These are phyloP conservation scores for Neoseiulus cucumeris DNA, from an alignment of 1,140 invertebrate species.

Conservation along the genomic window DNA sequence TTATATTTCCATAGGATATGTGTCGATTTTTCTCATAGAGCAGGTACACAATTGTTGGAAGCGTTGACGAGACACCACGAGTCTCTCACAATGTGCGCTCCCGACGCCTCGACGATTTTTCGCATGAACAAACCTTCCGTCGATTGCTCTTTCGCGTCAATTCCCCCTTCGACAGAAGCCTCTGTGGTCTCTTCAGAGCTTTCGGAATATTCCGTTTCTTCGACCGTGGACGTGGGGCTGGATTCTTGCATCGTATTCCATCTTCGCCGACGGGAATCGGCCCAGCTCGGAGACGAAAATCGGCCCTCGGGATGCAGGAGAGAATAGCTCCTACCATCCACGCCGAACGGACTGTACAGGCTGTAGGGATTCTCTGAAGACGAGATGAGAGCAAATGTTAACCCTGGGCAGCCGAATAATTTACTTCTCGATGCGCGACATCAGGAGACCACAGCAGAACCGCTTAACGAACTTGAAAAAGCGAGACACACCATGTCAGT, in stretches of 20 bases:
- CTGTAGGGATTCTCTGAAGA: no score
- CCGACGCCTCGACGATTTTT: not conserved
- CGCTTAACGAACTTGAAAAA: no score
- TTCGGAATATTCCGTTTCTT: not conserved
- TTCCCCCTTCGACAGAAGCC: not conserved
- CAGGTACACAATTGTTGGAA: not conserved
- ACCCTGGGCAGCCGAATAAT: no score
- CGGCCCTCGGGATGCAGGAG: no score
- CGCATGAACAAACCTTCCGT: not conserved
- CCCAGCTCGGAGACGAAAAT: no score
- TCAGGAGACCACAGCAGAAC: no score
- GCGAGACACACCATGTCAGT: no score
- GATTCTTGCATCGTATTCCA: not conserved
- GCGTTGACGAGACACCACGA: not conserved
- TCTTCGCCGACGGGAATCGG: not conserved
- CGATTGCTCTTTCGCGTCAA: not conserved
- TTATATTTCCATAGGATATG: no score
- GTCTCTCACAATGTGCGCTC: not conserved
- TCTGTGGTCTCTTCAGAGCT: not conserved
- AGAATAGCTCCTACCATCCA: no score
- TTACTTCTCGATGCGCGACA: no score
- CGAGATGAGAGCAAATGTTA: no score
- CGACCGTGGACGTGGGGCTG: not conserved
- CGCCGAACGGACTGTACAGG: no score
- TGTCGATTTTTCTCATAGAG: not conserved